Percentiles rank a stretch among this genome's conserved stretches.
These are phyloP conservation scores for Danionella dracula DNA, from an alignment of 2,797 vertebrate species.

Conservation along the genomic window DNA sequence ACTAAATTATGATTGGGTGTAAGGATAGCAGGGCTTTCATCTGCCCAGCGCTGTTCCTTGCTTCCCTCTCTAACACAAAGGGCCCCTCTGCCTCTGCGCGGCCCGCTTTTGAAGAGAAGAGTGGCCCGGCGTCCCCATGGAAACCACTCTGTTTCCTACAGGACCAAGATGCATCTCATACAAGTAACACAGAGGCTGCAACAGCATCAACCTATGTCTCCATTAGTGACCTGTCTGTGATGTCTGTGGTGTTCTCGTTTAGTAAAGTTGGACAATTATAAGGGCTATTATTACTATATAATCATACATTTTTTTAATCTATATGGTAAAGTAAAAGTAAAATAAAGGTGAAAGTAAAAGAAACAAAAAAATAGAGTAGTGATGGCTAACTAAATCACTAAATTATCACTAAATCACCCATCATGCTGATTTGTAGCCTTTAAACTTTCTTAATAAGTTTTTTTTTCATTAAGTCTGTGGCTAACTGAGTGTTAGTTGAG, in stretches of 20 bases:
- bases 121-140: conserved; percentile 81
- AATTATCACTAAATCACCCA: too few relatives aligned
- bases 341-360: too few relatives aligned
- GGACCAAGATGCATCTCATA: conserved; percentile 48
- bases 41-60: conserved; percentile 66
- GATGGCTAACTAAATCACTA: too few relatives aligned
- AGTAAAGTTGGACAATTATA: too few relatives aligned
- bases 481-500: too few relatives aligned
- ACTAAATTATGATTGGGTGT: conserved; percentile 90
- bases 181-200: not conserved
- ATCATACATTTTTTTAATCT: too few relatives aligned
- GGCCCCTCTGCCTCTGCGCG: conserved; percentile 66
- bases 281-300: too few relatives aligned
- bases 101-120: conserved; percentile 77
- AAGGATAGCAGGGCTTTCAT: conserved; percentile 86
- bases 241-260: not conserved
- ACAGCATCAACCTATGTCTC: not conserved
- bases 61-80: conserved; percentile 71
- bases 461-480: too few relatives aligned
- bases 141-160: conserved; percentile 62
- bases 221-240: not conserved
- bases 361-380: too few relatives aligned
- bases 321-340: too few relatives aligned
- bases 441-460: too few relatives aligned
- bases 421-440: not conserved